Evolutionary conservation across 1,140 invertebrate species (phyloP).

Genomic region (Bombyx mori): DNA sequence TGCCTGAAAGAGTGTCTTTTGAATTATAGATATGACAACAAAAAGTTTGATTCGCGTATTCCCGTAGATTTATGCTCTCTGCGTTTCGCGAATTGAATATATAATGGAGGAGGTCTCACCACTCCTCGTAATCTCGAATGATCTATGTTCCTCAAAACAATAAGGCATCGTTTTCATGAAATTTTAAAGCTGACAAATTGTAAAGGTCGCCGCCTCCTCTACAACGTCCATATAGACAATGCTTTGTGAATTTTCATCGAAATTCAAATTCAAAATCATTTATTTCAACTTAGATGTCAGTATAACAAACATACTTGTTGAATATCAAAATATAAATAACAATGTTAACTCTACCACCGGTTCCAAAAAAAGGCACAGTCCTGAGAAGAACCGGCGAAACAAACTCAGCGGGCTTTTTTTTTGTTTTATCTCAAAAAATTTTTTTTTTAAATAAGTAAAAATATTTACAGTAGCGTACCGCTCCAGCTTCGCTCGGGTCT

Average conservation of each 20-base stretch:
- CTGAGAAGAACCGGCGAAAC: too few species aligned
- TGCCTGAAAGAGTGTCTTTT: conserved; percentile 25
- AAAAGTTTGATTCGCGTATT: conserved; percentile 53
- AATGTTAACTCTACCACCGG: too few species aligned
- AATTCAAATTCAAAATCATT: too few species aligned
- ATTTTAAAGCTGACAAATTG: conserved; percentile 2
- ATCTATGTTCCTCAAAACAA: conserved; percentile 4
- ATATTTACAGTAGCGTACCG: too few species aligned
- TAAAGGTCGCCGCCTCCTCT: neutral
- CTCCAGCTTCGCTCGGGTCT: too few species aligned
- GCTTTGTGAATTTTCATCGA: neutral
- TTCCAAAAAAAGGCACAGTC: too few species aligned
- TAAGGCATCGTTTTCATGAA: conserved; percentile 3
- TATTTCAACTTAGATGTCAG: too few species aligned
- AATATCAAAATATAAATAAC: too few species aligned
- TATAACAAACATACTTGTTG: too few species aligned
- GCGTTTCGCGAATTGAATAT: conserved; percentile 48
- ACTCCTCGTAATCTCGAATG: conserved; percentile 1
- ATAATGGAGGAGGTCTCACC: conserved; percentile 22
- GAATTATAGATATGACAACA: conserved; percentile 47
- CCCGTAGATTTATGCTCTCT: conserved; percentile 39
- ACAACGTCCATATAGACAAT: neutral
- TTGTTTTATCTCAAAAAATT: too few species aligned
- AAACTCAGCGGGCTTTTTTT: too few species aligned
- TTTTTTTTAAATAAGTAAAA: too few species aligned